Base-by-base conservation (phyloP, 2,888 invertebrate genomes). In the Scaptomyza cyrtandrae region DNA sequence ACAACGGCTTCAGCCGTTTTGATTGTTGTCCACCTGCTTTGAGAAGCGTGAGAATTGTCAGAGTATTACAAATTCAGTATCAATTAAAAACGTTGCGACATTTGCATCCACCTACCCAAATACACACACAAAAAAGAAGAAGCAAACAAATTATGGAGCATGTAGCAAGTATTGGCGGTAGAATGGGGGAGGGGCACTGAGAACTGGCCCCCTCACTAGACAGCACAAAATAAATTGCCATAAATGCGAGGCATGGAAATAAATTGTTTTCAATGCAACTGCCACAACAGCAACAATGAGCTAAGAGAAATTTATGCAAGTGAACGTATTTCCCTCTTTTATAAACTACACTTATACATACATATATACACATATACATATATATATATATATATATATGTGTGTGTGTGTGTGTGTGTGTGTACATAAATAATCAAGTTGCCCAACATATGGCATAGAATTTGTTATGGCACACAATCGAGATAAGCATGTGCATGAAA, bases 251-350 rank as follows among this genome's bases (percentile, higher is more conserved):
- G 82, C 72, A 81, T 76, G 88, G 81, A 83, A 79, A 83, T 86
- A 85, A 87, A 89, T 87, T 86, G 87, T 72, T 78, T 80, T 86
- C 88, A 88, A 84, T 85, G 88, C 85, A 88, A 80, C 78, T 73
- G 71, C 73, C 58, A 7, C 64, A 58, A 33, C 52, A 56, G 37
- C 70, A 57, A 52, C 57, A 77, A 57, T 37, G 57, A 41, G 60
- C 46, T 24, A 50, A 61, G 75, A 65, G 75, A 85, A 68, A 81
- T 76, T 74, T 81, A 84, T 84, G 82, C 82, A 80, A 82, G 81
- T 64, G 70, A 83, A 80, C 73, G 84, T 50, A 68, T 63, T 75
- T 72, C 58, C 69, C 72, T 66, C 65, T 64, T 82, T 73, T 50
- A 56, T 49, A 41, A 41, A 16, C 41, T 39, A 41, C 50, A 50